These are phyloP conservation scores for Halcyon senegalensis DNA, from an alignment of 2,113 vertebrate species.

Conservation along the genomic window DNA sequence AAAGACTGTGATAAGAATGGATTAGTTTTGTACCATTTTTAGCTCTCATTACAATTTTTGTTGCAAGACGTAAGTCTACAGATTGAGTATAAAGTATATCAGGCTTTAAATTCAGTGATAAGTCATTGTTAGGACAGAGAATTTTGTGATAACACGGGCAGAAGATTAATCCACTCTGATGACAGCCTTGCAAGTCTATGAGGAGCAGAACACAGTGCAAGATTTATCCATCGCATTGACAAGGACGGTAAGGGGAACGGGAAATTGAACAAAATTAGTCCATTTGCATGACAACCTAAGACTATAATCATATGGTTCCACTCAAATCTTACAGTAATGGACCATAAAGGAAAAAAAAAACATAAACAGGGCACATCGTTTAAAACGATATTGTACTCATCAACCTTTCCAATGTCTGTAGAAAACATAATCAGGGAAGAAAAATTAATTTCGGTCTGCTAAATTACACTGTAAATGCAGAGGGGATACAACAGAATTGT, in stretches of 20 bases:
- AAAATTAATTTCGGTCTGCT: constrained; percentile 73
- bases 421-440: constrained; percentile 65
- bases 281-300: constrained; percentile 77
- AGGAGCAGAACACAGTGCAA: constrained; percentile 54
- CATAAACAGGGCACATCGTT: constrained; percentile 64
- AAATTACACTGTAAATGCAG: constrained; percentile 52
- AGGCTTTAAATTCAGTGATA: constrained; percentile 63
- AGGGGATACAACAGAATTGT: constrained; percentile 17
- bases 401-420: constrained; percentile 63
- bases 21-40: constrained; percentile 58
- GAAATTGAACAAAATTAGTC: constrained; percentile 78
- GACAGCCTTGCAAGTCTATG: constrained; percentile 66
- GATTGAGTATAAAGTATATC: constrained; percentile 45
- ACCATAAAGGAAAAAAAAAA: constrained; percentile 45
- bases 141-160: constrained; percentile 69
- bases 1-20: constrained; percentile 58
- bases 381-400: constrained; percentile 63
- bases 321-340: constrained; percentile 74
- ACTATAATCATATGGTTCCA: constrained; percentile 76
- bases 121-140: constrained; percentile 63
- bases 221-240: constrained; percentile 67
- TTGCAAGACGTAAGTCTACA: constrained; percentile 40
- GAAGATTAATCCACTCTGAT: constrained; percentile 73
- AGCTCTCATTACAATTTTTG: constrained; percentile 64
- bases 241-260: constrained; percentile 64